Conservation (phyloP, 2,113 vertebrate species). For the Alethe castanea region DNA sequence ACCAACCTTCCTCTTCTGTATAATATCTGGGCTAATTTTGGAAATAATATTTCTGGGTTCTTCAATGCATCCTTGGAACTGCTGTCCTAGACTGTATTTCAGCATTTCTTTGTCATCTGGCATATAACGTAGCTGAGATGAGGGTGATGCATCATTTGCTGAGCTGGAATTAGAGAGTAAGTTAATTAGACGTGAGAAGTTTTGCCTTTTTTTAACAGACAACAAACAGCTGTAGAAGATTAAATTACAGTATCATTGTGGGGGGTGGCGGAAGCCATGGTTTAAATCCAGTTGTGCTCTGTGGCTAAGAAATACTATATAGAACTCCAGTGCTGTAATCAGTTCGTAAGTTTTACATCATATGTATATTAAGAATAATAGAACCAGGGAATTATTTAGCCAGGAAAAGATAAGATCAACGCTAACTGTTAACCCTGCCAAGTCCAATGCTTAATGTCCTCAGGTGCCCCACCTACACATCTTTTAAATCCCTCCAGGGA, state of each 20-base stretch:
- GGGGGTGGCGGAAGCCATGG: fast-evolving
- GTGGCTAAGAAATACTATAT: neutral
- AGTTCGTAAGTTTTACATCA: neutral
- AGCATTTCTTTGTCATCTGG: neutral
- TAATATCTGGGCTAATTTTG: neutral
- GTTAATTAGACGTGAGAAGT: neutral
- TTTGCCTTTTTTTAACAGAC: neutral
- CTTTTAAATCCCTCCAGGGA: neutral
- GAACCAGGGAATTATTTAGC: neutral
- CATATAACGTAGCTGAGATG: neutral
- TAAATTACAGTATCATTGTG: neutral
- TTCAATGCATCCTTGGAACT: neutral
- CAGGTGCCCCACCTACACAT: neutral
- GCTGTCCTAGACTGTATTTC: neutral
- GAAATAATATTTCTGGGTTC: neutral
- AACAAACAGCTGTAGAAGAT: neutral
- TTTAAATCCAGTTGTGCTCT: neutral
- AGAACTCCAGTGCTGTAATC: neutral
- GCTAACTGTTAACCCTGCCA: neutral
- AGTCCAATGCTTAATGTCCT: neutral
- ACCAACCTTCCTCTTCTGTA: neutral
- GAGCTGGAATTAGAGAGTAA: neutral
- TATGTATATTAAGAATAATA: neutral
- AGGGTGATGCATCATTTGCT: neutral
- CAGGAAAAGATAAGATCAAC: neutral